phyloP scores from a whole-genome alignment of 1,140 invertebrate genomes.

The Proctacanthus coquilletti region DNA sequence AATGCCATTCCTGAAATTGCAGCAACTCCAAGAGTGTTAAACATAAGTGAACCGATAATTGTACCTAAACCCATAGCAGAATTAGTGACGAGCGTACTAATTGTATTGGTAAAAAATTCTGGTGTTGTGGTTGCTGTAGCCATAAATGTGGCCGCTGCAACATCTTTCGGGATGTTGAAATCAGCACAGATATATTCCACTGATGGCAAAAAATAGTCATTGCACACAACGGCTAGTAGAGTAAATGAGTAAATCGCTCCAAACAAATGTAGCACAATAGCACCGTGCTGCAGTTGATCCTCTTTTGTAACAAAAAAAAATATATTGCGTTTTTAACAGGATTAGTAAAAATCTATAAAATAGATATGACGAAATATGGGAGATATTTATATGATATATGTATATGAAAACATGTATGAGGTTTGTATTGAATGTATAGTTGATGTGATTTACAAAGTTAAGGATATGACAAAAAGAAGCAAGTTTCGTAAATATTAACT shows the following conservation, averaged over 20 bases:
- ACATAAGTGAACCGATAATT: constrained; percentile 75
- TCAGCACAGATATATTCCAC: constrained; percentile 65
- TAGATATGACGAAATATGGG: too few species aligned
- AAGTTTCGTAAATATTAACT: too few species aligned
- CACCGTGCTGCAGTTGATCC: constrained; percentile 46
- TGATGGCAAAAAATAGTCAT: constrained; percentile 71
- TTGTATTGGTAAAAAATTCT: constrained; percentile 78
- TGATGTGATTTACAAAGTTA: too few species aligned
- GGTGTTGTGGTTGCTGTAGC: constrained; percentile 79
- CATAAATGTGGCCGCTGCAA: constrained; percentile 85
- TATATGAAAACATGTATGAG: too few species aligned
- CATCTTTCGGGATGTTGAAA: constrained; percentile 57
- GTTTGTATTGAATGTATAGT: too few species aligned
- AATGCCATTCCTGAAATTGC: constrained; percentile 67
- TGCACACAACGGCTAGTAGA: constrained; percentile 64
- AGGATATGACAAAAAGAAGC: too few species aligned
- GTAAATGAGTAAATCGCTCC: constrained; percentile 66
- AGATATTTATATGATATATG: too few species aligned
- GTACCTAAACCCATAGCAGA: constrained; percentile 66
- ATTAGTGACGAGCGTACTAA: constrained; percentile 61
- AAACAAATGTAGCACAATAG: constrained; percentile 53
- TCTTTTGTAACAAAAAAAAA: too few species aligned
- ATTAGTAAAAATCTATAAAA: too few species aligned
- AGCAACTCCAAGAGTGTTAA: constrained; percentile 75
- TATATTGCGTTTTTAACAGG: too few species aligned